phyloP scores from a whole-genome alignment of 2,888 invertebrate species.

The Drosophila nr. medialis region DNA sequence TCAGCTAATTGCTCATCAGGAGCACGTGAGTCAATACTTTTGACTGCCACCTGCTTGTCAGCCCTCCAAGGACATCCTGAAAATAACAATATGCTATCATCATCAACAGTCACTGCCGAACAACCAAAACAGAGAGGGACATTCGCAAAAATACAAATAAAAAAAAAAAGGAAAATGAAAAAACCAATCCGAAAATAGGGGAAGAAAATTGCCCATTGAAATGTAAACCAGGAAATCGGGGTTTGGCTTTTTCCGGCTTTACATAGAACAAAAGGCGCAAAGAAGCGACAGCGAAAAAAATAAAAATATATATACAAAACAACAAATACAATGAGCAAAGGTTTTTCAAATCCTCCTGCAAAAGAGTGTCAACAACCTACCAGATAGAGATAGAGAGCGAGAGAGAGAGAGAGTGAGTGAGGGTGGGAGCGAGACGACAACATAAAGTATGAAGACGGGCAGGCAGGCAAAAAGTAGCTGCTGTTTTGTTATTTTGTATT shows the following conservation, averaged over 20 bases:
- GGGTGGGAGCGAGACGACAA: slow-evolving; percentile 6
- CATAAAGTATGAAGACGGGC: slow-evolving; percentile 9
- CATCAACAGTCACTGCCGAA: slow-evolving; percentile 63
- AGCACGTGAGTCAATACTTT: slow-evolving; percentile 35
- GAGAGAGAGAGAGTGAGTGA: slow-evolving; percentile 10
- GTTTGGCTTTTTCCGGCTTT: slow-evolving; percentile 82
- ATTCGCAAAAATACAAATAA: slow-evolving; percentile 23
- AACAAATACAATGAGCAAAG: slow-evolving; percentile 62
- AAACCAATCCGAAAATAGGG: slow-evolving; percentile 51
- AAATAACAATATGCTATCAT: slow-evolving; percentile 23
- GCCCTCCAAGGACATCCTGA: slow-evolving; percentile 8
- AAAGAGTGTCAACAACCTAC: slow-evolving; percentile 68
- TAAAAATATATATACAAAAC: slow-evolving; percentile 57
- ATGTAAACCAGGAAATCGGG: slow-evolving; percentile 80
- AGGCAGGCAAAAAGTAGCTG: slow-evolving; percentile 74
- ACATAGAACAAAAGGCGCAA: slow-evolving; percentile 62
- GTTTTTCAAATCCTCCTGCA: slow-evolving; percentile 56
- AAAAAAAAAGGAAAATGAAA: slow-evolving; percentile 29
- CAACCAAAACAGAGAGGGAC: slow-evolving; percentile 39
- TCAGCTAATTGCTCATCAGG: slow-evolving; percentile 25
- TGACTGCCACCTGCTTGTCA: slow-evolving; percentile 51
- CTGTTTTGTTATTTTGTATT: slow-evolving; percentile 73
- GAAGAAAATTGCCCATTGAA: slow-evolving; percentile 76
- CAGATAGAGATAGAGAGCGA: slow-evolving; percentile 7
- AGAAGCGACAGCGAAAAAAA: slow-evolving; percentile 53